Evolutionary conservation across 1,140 invertebrate genomes (phyloP), one percentile per base, ranked within the genome.

Genomic region (Coenobita brevimanus): DNA sequence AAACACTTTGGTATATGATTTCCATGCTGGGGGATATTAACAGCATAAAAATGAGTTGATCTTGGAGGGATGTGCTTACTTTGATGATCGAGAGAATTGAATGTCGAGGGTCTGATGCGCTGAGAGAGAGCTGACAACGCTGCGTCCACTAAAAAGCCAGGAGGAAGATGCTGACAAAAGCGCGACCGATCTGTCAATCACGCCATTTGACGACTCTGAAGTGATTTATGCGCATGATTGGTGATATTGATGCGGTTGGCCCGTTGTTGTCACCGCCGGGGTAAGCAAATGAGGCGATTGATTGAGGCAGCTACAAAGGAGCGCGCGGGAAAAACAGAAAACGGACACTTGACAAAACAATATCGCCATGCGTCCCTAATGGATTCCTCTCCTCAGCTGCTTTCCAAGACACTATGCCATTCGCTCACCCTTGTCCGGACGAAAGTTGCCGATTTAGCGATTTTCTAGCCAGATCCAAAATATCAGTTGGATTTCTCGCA

Each of bases 211-310:
- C 27, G 83, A 86, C 30, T n/a, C 69, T 86, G 57, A 86, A 86
- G 73, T 86, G 83, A 86, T 86, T 86, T 86, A 86, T 86, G 75
- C 83, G 83, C 83, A 75, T 86, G 83, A 79, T 86, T 86, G 83
- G 83, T 86, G 83, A 67, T 86, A 86, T 86, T 86, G 83, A 79
- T 78, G 73, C 73, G 54, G 75, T 69, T 79, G 36, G 60, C 83
- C 69, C 36, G 71, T 67, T 69, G 60, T 79, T 75, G 79, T 86
- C 57, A 41, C 27, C 38, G 24, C 33, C 10, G 38, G 21, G 73
- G 83, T 86, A 86, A 86, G 83, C 83, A 86, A 86, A 86, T 86
- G 83, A 86, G 83, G n/a, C 36, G 82, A 57, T 76, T 36, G 57
- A 76, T 76, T 41, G 30, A 85, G 33, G 27, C 10, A n/a, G 24